These are phyloP conservation scores for Ondatra zibethicus DNA, from an alignment of 2,113 vertebrate species.

Conservation along the genomic window DNA sequence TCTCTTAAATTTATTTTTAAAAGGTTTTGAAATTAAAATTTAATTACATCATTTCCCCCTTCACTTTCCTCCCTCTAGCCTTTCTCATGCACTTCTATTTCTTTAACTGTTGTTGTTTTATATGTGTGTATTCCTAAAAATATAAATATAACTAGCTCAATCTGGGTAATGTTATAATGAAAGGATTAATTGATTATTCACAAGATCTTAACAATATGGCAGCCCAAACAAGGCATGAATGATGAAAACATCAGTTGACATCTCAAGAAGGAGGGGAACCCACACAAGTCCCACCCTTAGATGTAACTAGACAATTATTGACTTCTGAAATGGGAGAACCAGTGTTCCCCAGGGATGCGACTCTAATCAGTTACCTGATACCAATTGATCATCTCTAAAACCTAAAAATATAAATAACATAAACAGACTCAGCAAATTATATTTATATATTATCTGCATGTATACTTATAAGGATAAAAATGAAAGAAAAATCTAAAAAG, in stretches of 20 bases:
- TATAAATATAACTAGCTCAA: background rate
- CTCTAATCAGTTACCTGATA: background rate
- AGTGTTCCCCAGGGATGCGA: background rate
- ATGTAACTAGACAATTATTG: background rate
- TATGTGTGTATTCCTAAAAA: background rate
- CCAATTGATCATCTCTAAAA: background rate
- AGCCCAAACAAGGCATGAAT: background rate
- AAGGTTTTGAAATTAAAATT: background rate
- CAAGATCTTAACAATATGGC: background rate
- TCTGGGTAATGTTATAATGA: background rate
- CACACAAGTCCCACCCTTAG: too few relatives aligned
- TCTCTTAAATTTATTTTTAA: background rate
- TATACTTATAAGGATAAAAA: background rate
- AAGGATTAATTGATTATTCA: background rate
- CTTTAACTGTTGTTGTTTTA: background rate
- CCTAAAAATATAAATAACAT: background rate
- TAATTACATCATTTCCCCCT: background rate
- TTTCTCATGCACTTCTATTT: background rate
- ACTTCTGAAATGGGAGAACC: background rate
- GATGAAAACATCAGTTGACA: background rate
- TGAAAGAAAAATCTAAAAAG: background rate
- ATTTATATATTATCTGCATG: background rate
- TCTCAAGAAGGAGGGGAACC: background rate
- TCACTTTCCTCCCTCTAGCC: background rate
- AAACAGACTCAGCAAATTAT: background rate